Evolutionary conservation across 2,113 vertebrate genomes (phyloP).

Genomic region (Vicugna pacos): DNA sequence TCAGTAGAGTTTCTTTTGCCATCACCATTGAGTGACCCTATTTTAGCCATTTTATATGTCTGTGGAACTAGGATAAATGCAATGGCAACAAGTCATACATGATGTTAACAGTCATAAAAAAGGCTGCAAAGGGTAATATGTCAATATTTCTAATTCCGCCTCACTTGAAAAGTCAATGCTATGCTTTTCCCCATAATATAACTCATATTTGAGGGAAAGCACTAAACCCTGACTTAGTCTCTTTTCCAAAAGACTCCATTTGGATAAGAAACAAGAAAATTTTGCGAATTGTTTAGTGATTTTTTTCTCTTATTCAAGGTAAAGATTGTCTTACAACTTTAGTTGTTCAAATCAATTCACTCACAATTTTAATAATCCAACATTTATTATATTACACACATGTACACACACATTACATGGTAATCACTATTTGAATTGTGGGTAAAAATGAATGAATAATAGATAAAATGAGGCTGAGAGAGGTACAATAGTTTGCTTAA

Average conservation of each 20-base stretch:
- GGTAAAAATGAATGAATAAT: not conserved
- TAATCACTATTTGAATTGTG: not conserved
- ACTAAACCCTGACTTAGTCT: not conserved
- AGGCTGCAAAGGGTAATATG: constrained; percentile 16
- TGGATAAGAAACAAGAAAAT: not conserved
- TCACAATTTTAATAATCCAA: not conserved
- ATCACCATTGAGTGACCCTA: not conserved
- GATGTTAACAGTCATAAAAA: constrained; percentile 30
- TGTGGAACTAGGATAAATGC: constrained; percentile 26
- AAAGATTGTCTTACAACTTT: not conserved
- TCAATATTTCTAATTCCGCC: constrained; percentile 37
- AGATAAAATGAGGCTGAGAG: not conserved
- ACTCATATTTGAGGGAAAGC: not conserved
- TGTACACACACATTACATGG: not conserved
- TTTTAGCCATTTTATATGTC: not conserved
- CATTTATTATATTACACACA: not conserved
- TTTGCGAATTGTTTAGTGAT: not conserved
- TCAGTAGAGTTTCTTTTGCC: not conserved
- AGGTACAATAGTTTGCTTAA: not conserved
- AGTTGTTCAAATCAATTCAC: not conserved
- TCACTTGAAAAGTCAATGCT: constrained; percentile 44
- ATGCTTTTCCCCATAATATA: not conserved
- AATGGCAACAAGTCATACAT: not conserved
- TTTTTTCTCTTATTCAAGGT: not conserved
- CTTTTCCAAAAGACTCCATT: not conserved